phyloP scores from a whole-genome alignment of 2,888 invertebrate species.

The Mongoloraphidia duomilia region DNA sequence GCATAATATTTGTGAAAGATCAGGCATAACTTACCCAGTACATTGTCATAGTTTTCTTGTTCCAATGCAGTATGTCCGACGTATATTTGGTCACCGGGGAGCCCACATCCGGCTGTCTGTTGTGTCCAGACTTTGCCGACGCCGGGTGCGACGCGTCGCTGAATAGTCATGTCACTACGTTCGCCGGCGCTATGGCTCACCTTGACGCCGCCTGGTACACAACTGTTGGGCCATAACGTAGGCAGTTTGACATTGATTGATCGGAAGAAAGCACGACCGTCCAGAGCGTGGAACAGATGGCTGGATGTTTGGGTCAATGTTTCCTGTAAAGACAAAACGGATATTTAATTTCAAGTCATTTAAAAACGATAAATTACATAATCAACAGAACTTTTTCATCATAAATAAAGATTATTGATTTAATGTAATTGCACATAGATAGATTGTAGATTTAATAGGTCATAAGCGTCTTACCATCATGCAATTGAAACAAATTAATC shows the following conservation, averaged over 20 bases:
- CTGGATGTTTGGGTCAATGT: conserved; percentile 39
- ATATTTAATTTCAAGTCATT: too few relatives aligned
- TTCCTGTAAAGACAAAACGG: conserved; percentile 29
- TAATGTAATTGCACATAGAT: too few relatives aligned
- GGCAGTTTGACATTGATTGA: conserved; percentile 44
- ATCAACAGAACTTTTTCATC: too few relatives aligned
- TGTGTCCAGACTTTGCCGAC: conserved; percentile 42
- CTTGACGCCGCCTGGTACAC: conserved; percentile 25
- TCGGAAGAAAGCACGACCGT: conserved; percentile 39
- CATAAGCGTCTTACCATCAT: too few relatives aligned
- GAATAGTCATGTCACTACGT: conserved; percentile 35
- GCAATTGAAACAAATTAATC: too few relatives aligned
- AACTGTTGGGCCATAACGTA: conserved; percentile 39
- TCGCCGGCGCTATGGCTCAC: conserved; percentile 35
- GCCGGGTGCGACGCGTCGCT: conserved; percentile 35
- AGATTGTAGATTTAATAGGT: too few relatives aligned
- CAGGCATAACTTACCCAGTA: not conserved
- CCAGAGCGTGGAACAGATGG: conserved; percentile 39
- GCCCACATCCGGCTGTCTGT: conserved; percentile 44
- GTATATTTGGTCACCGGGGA: conserved; percentile 42
- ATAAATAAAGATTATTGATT: too few relatives aligned
- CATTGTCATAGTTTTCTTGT: not conserved
- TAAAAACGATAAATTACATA: too few relatives aligned
- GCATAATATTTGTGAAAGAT: too few relatives aligned
- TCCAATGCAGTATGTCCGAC: conserved; percentile 30